Evolutionary conservation across 2,888 invertebrate genomes (phyloP), one percentile per base, ranked within the genome.

Genomic region (Drosophila mimica): DNA sequence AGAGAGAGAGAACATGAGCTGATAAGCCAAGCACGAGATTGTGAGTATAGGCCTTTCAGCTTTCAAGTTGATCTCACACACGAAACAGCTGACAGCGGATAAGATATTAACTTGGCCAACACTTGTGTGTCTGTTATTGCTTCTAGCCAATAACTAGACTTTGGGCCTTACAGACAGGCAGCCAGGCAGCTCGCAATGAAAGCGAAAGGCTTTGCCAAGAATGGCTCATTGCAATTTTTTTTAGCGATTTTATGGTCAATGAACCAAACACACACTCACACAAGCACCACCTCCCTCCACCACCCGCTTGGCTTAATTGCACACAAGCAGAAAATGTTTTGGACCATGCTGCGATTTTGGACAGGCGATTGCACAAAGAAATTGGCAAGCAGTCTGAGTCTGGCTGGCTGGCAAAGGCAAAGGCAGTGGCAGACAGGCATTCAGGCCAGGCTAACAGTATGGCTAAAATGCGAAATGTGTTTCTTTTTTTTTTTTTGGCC

Each of bases 361-460:
- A 70, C 74, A 81, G 63, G 60, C 84, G 79, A 83, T 87, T 89
- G 89, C 89, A 87, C 85, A 84, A 81, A 84, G 82, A 84, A 89
- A 88, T 85, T 89, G 79, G 76, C 85, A 78, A 64, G 66, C 75
- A 38, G 56, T 30, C 48, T n/a, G 63, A 11, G 46, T 46, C 43
- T 40, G 40, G 57, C 57, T 28, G 67, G n/a, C 31, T 28, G 25
- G 28, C 20, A 20, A 43, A 43, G 43, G 20, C 46, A 46, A 15
- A 25, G 25, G 46, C 46, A 25, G 25, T 25, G 58, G 15, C 52
- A 38, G 40, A 48, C 31, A 49, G 28, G 65, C 62, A 46, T 33
- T 20, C n/a, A 62, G 74, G 53, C 64, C 60, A 59, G 83, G 67
- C 36, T 46, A 53, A 40, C 49, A 25, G 52, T 74, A 63, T 66